Percentiles rank a stretch among this genome's conserved stretches.
These are phyloP conservation scores for Plectrocnemia conspersa DNA, from an alignment of 1,140 invertebrate species.

Conservation along the genomic window DNA sequence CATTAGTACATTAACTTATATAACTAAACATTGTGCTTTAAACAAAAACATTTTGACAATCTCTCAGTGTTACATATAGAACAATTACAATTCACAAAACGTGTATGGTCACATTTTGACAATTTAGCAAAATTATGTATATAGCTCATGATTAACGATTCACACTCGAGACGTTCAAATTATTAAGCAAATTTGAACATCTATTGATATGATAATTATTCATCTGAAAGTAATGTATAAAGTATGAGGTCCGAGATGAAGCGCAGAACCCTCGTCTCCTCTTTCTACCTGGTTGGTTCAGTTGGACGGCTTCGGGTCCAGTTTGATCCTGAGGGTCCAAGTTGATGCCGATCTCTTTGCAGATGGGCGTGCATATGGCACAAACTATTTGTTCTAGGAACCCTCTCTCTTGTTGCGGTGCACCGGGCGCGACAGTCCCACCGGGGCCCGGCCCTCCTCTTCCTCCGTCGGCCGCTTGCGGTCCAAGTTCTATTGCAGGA, in stretches of 20 bases:
- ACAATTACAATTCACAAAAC: no score
- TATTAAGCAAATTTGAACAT: no score
- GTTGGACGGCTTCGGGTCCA: conserved; percentile 34
- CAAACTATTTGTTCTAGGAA: conserved; percentile 49
- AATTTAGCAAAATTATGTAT: no score
- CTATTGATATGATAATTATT: no score
- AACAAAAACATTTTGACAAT: no score
- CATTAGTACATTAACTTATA: no score
- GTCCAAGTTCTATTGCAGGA: conserved; percentile 23
- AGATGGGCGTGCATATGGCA: conserved; percentile 47
- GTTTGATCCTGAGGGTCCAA: conserved; percentile 39
- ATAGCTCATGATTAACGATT: no score
- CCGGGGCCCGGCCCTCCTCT: conserved; percentile 35
- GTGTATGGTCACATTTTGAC: no score
- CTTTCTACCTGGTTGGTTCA: conserved; percentile 34
- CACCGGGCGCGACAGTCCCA: conserved; percentile 1
- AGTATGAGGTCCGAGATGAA: no score
- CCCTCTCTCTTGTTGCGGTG: conserved; percentile 39
- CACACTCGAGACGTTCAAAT: no score
- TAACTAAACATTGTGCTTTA: no score
- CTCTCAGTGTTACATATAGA: no score
- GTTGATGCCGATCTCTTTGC: conserved; percentile 50
- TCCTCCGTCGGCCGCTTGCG: conserved; percentile 37
- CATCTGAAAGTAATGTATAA: not conserved
- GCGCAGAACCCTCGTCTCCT: conserved; percentile 2